Evolutionary conservation across 2,797 vertebrate genomes (phyloP), one percentile per base, ranked within the genome.

Genomic region (Sphenopsis melanotis): DNA sequence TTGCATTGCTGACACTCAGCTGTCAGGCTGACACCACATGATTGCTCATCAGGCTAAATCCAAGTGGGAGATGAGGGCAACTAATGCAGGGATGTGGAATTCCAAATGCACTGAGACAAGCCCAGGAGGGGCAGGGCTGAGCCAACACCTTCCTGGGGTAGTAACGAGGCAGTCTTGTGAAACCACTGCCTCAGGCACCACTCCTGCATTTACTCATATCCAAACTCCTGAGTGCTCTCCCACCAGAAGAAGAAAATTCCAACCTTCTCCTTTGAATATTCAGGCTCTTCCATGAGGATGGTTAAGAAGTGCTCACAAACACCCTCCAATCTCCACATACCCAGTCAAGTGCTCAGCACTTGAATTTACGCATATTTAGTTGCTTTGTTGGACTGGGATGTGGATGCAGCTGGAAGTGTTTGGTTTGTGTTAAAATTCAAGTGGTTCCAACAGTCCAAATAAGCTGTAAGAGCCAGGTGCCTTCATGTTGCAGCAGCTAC

Each of bases 291-390:
- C 66, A 59, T 12, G 15, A 9, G 49, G 64, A 61, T 8, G 15
- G 29, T 83, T 59, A 55, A 50, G 69, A 23, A 78, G 24, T 2
- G 21, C 17, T 71, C 21, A 41, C 37, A 36, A 74, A 53, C 13
- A 84, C 14, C 47, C 5, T 3, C 5, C 56, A 17, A 11, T 72
- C 61, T 24, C 32, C 66, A 42, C 10, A 23, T 2, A 17, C 2
- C 24, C 41, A 42, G 15, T 23, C 0, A 85, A 77, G 22, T 8
- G 46, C 47, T 66, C 83, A 68, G 6, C 24, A 9, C 9, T 47
- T 68, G 2, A 9, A 63, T 76, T 57, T 20, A 21, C 52, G 52
- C 0, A 0, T 0, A 5, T 55, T 65, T 7, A 53, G 49, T 5
- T 59, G 32, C 9, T 66, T 47, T 80, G 49, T 16, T 80, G 75